A percentile compares a stretch with the other conserved stretches of the same genome.
Conservation (phyloP, 2,797 vertebrate genomes). For the Coregonus sp. region DNA sequence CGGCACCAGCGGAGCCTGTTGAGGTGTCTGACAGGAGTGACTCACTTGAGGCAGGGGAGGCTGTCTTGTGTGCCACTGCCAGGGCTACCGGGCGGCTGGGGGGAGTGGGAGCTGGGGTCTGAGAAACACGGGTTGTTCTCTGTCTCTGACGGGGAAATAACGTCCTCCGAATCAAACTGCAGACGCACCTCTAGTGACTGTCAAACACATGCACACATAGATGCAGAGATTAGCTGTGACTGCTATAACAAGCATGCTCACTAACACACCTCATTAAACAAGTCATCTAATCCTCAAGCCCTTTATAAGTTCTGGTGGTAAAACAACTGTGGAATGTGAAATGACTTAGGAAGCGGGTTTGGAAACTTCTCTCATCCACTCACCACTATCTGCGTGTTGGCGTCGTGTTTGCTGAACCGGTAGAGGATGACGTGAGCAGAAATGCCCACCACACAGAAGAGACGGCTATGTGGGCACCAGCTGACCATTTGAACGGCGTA, state of each 20-base stretch:
- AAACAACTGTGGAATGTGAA: no score
- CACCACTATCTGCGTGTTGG: slow-evolving; percentile 92
- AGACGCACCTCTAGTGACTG: slow-evolving; percentile 91
- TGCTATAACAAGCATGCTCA: neutral
- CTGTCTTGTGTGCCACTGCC: slow-evolving; percentile 84
- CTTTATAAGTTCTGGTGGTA: no score
- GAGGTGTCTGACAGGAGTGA: neutral
- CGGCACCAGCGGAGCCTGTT: no score
- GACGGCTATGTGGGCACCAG: slow-evolving; percentile 95
- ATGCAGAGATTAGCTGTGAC: neutral
- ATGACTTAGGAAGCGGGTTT: no score
- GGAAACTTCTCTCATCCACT: slow-evolving; percentile 57
- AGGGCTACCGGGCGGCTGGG: slow-evolving; percentile 82
- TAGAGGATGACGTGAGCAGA: slow-evolving; percentile 93
- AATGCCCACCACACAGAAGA: slow-evolving; percentile 94
- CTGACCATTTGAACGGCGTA: slow-evolving; percentile 94
- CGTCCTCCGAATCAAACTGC: slow-evolving; percentile 89
- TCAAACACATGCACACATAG: slow-evolving; percentile 11
- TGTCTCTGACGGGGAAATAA: slow-evolving; percentile 86
- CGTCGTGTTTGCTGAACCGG: slow-evolving; percentile 93
- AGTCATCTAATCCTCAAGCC: neutral
- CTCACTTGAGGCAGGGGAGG: slow-evolving; percentile 89
- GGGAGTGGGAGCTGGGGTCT: slow-evolving; percentile 84
- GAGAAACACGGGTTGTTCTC: slow-evolving; percentile 87
- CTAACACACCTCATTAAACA: neutral